Conservation (phyloP, 2,113 vertebrate genomes). For the Zapornia atra region DNA sequence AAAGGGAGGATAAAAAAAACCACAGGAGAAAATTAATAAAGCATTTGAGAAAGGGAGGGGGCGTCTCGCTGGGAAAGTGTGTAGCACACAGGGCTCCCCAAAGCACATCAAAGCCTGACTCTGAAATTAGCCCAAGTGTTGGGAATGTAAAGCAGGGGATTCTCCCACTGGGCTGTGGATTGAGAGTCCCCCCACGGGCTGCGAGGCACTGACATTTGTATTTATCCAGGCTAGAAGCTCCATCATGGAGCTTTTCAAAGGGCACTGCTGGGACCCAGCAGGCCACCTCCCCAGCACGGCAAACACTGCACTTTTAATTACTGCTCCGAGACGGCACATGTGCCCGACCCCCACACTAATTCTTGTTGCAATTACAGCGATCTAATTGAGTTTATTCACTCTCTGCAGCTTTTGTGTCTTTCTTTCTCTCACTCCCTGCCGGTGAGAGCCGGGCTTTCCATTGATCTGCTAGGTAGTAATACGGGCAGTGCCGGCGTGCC, state of each 20-base stretch:
- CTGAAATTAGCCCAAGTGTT: conserved; percentile 68
- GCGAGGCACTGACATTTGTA: conserved; percentile 64
- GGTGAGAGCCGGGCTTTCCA: conserved; percentile 57
- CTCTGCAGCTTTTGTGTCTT: conserved; percentile 61
- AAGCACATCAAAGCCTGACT: conserved; percentile 71
- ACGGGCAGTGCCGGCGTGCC: neutral
- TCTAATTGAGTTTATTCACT: conserved; percentile 73
- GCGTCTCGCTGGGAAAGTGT: conserved; percentile 64
- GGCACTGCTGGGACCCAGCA: conserved; percentile 63
- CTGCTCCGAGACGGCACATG: conserved; percentile 46
- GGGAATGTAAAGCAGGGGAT: conserved; percentile 65
- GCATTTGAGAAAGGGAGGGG: conserved; percentile 65
- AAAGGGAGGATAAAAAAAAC: conserved; percentile 69
- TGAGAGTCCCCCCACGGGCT: conserved; percentile 61
- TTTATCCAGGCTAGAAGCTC: conserved; percentile 62
- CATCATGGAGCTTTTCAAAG: conserved; percentile 64
- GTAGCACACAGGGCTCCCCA: conserved; percentile 62
- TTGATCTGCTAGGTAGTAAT: conserved; percentile 33
- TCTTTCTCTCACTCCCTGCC: conserved; percentile 65
- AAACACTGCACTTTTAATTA: conserved; percentile 69
- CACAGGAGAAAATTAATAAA: conserved; percentile 74
- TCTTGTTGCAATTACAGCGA: conserved; percentile 71
- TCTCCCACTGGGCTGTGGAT: conserved; percentile 69
- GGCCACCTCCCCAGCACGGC: conserved; percentile 58
- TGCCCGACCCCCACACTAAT: conserved; percentile 63